Conservation (phyloP, 2,797 vertebrate genomes). For the Sebastolobus alascanus region DNA sequence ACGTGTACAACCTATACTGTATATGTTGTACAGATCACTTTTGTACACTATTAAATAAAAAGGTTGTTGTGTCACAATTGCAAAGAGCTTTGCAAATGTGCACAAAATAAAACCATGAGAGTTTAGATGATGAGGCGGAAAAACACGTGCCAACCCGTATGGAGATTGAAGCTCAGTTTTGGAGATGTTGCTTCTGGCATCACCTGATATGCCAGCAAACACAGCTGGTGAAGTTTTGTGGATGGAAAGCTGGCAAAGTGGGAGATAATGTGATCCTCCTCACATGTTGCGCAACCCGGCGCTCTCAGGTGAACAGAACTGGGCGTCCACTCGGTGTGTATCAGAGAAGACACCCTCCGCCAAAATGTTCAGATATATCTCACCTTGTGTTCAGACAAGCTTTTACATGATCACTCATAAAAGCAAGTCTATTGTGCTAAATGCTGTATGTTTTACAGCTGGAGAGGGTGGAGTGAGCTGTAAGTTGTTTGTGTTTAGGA, state of each 20-base stretch:
- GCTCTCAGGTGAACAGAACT: background rate
- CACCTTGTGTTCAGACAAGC: background rate
- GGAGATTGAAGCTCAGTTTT: background rate
- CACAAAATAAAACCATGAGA: too few species aligned
- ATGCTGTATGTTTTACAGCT: conserved; percentile 10
- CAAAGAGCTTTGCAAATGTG: too few species aligned
- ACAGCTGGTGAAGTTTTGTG: conserved; percentile 13
- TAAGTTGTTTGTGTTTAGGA: conserved; percentile 13
- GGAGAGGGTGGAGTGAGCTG: conserved; percentile 1
- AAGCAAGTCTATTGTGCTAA: background rate
- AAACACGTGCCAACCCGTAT: too few species aligned
- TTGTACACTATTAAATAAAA: background rate
- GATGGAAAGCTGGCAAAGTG: background rate
- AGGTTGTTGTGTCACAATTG: background rate
- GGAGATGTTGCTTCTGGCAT: background rate
- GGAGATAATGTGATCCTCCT: background rate
- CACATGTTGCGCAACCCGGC: background rate
- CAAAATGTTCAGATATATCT: background rate
- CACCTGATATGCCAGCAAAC: conserved; percentile 12
- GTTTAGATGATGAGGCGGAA: too few species aligned
- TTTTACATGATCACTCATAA: background rate
- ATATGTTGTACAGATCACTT: background rate
- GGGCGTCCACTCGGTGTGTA: background rate
- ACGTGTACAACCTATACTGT: too few species aligned
- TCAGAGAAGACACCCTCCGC: background rate